Evolutionary conservation across 2,888 invertebrate genomes (phyloP).

Genomic region (Eutolmus rufibarbis): DNA sequence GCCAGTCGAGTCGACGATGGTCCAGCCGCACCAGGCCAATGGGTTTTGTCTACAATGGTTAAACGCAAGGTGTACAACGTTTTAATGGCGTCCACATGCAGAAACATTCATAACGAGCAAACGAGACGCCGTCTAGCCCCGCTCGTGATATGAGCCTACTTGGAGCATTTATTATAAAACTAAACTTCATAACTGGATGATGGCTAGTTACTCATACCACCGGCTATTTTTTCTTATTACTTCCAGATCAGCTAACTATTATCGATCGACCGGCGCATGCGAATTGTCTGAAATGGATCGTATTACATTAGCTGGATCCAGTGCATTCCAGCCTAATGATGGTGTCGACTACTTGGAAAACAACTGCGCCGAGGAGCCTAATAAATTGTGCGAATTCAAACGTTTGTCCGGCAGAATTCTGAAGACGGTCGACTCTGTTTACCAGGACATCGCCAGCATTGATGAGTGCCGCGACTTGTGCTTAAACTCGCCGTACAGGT

Average conservation of each 20-base stretch:
- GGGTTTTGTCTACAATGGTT: constrained; percentile 13
- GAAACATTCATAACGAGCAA: constrained; percentile 22
- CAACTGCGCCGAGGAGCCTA: constrained; percentile 93
- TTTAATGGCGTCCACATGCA: constrained; percentile 3
- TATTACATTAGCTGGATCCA: constrained; percentile 84
- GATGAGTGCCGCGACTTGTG: constrained; percentile 90
- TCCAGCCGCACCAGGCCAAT: not conserved
- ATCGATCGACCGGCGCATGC: constrained; percentile 84
- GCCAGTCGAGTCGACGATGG: not conserved
- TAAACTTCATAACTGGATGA: constrained; percentile 23
- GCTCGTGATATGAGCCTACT: constrained; percentile 18
- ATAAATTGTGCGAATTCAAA: constrained; percentile 92
- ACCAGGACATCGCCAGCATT: constrained; percentile 84
- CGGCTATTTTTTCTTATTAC: constrained; percentile 41
- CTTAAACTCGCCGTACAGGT: constrained; percentile 83
- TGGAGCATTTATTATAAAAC: constrained; percentile 13
- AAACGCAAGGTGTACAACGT: constrained; percentile 21
- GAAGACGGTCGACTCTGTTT: constrained; percentile 93
- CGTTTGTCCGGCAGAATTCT: constrained; percentile 86
- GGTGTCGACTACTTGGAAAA: constrained; percentile 87
- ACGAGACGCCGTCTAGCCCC: not conserved
- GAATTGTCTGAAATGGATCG: constrained; percentile 91
- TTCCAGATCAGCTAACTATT: constrained; percentile 88
- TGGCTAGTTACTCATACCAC: not conserved
- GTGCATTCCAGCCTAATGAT: constrained; percentile 75